phyloP scores from a whole-genome alignment of 1,140 invertebrate genomes.

The Armadillidium nasatum region DNA sequence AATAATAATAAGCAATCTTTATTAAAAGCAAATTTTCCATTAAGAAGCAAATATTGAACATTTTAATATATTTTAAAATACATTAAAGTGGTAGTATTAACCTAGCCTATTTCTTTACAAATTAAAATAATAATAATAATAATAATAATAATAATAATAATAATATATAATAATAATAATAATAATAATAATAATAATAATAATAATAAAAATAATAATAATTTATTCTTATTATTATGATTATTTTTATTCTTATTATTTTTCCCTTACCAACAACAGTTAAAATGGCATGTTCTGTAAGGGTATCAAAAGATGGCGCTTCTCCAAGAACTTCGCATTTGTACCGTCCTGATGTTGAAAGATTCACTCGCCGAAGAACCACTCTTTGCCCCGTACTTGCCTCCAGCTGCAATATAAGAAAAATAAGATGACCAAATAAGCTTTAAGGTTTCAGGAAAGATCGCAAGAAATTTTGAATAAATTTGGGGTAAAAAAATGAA shows the following conservation, averaged over 20 bases:
- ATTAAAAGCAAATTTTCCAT: too few species aligned
- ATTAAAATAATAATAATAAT: not conserved
- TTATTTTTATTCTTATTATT: too few species aligned
- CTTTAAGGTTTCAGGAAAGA: too few species aligned
- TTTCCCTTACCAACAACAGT: constrained; percentile 67
- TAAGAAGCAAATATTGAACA: too few species aligned
- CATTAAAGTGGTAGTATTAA: not conserved
- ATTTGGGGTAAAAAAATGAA: too few species aligned
- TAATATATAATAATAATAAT: too few species aligned
- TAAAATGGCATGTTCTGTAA: constrained; percentile 60
- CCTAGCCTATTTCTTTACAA: not conserved
- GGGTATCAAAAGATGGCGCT: constrained; percentile 66
- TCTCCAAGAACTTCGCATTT: constrained; percentile 81
- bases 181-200: too few species aligned
- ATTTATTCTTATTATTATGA: too few species aligned
- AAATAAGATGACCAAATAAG: too few species aligned
- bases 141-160: not conserved
- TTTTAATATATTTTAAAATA: not conserved
- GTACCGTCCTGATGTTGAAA: constrained; percentile 71
- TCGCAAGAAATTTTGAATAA: too few species aligned
- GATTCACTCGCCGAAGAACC: constrained; percentile 63
- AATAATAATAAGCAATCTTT: too few species aligned
- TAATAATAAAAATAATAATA: too few species aligned
- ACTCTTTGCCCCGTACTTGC: constrained; percentile 56
- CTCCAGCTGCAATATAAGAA: constrained; percentile 44